Percentiles rank a stretch among this genome's conserved stretches.
Conservation (phyloP, 2,888 invertebrate species). For the Hydrotaea diabolus region DNA sequence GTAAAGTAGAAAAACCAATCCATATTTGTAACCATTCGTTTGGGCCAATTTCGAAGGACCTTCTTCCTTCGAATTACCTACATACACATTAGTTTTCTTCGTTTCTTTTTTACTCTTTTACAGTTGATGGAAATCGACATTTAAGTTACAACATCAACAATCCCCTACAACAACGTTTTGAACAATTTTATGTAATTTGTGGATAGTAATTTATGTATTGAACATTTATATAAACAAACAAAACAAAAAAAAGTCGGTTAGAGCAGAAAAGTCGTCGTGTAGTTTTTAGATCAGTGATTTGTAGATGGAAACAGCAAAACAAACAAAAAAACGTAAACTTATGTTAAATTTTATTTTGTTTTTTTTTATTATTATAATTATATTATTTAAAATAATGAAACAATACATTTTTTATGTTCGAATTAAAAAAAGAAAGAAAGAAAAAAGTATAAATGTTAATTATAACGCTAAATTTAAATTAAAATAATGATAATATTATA, state of each 20-base stretch:
- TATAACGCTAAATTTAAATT: conserved; percentile 62
- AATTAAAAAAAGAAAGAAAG: conserved; percentile 40
- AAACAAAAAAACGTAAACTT: conserved; percentile 37
- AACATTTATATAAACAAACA: conserved; percentile 17
- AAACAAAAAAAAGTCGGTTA: background rate
- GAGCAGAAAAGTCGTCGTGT: conserved; percentile 50
- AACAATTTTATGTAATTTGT: conserved; percentile 25
- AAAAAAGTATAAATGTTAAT: conserved; percentile 64
- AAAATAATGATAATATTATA: conserved; percentile 59
- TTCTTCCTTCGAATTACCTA: background rate
- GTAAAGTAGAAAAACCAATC: background rate
- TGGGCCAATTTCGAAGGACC: conserved; percentile 15
- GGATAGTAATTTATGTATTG: conserved; percentile 30
- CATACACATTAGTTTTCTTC: too few species aligned
- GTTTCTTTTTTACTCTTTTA: conserved; percentile 7
- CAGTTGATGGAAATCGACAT: conserved; percentile 10
- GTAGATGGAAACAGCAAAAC: conserved; percentile 42
- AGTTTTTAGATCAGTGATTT: conserved; percentile 47
- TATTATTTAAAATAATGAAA: conserved; percentile 53
- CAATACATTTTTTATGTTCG: conserved; percentile 50
- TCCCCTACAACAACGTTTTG: background rate
- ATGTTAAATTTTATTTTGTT: conserved; percentile 50
- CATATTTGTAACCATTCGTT: background rate
- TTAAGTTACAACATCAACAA: background rate
- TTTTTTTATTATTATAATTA: conserved; percentile 47